phyloP scores from a whole-genome alignment of 2,797 vertebrate genomes.

The Etheostoma perlongum region DNA sequence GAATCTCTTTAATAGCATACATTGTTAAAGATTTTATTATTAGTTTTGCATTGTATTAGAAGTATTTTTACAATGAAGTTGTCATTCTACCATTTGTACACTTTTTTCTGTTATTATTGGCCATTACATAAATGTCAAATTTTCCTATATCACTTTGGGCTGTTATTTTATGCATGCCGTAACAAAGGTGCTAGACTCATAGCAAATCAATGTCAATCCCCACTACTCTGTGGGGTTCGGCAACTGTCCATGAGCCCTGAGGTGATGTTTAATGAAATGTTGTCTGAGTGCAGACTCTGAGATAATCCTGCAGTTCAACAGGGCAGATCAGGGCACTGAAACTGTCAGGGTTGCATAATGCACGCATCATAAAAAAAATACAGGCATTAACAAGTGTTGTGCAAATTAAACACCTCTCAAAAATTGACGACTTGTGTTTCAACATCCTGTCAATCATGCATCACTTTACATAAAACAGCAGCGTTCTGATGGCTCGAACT shows the following conservation, averaged over 20 bases:
- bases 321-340: constrained; percentile 3
- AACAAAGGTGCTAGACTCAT: constrained; percentile 6
- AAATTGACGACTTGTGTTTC: background rate
- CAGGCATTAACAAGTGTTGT: background rate
- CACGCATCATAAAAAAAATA: background rate
- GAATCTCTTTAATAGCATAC: too few species aligned
- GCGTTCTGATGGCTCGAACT: constrained; percentile 7
- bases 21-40: background rate
- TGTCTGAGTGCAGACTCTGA: constrained; percentile 17
- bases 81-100: too few species aligned
- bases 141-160: background rate
- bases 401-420: background rate
- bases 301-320: constrained; percentile 6
- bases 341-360: constrained; percentile 10
- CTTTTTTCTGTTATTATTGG: background rate
- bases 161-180: constrained; percentile 12
- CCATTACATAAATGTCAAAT: background rate
- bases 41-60: background rate
- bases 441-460: constrained; percentile 6
- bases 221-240: constrained; percentile 18
- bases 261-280: constrained; percentile 50
- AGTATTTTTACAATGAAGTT: background rate
- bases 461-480: constrained; percentile 12
- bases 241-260: constrained; percentile 26
- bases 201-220: constrained; percentile 38